Percentiles rank a stretch among this genome's conserved stretches.
These are phyloP conservation scores for Oxyura jamaicensis DNA, from an alignment of 2,113 vertebrate species.

Conservation along the genomic window DNA sequence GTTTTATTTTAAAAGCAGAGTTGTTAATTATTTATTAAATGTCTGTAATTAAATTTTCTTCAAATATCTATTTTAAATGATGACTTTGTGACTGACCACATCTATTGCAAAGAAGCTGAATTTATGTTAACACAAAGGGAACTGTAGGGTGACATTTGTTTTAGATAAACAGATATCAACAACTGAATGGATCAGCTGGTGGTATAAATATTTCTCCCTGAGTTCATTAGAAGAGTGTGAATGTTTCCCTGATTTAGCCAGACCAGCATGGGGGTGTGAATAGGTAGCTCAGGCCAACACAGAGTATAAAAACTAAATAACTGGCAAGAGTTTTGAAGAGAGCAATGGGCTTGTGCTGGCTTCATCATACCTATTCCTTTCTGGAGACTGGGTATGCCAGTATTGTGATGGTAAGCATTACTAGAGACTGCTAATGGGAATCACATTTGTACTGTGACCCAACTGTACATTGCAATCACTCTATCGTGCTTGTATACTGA, in stretches of 20 bases:
- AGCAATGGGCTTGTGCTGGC: background rate
- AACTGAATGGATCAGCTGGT: background rate
- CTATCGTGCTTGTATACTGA: background rate
- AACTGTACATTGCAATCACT: background rate
- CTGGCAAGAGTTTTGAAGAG: background rate
- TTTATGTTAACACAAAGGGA: background rate
- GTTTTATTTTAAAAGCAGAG: background rate
- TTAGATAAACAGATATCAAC: background rate
- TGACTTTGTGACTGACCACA: background rate
- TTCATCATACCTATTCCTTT: background rate
- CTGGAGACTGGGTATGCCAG: background rate
- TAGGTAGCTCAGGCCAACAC: background rate
- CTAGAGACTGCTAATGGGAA: background rate
- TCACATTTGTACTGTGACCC: background rate
- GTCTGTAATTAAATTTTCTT: background rate
- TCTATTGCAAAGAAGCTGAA: background rate
- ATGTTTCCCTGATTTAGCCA: background rate
- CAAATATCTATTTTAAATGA: background rate
- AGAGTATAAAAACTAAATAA: background rate
- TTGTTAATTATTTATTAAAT: background rate
- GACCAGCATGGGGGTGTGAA: background rate
- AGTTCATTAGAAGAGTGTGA: background rate
- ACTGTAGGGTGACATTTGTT: background rate
- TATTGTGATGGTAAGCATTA: background rate
- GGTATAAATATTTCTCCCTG: background rate